A percentile compares a stretch with the other conserved stretches of the same genome.
phyloP scores from a whole-genome alignment of 2,888 invertebrate genomes.

The Ganaspis brasiliensis region DNA sequence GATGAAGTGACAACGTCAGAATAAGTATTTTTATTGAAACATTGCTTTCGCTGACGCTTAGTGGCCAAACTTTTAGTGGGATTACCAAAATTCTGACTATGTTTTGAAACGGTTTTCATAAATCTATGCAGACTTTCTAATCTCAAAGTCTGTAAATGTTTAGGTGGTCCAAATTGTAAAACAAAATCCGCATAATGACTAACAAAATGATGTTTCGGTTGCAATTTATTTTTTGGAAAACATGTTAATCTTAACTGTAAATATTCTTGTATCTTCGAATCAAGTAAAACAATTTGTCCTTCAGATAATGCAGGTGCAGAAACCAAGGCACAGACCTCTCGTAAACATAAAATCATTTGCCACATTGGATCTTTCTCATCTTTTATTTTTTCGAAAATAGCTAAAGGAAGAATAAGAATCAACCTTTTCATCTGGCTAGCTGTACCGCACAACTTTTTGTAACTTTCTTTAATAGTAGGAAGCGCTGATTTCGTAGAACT shows the following conservation, averaged over 20 bases:
- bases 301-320: neutral
- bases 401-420: neutral
- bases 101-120: neutral
- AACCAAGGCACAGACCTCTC: neutral
- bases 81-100: neutral
- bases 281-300: neutral
- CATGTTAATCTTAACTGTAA: neutral
- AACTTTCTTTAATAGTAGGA: neutral
- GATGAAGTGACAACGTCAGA: neutral
- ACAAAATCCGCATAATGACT: neutral
- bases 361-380: neutral
- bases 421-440: neutral
- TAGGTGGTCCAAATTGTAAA: neutral
- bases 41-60: neutral
- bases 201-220: neutral
- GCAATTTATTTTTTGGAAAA: neutral
- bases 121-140: neutral
- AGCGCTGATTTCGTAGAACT: neutral
- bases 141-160: neutral
- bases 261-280: neutral
- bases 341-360: neutral
- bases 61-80: neutral
- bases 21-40: neutral
- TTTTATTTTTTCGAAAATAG: neutral
- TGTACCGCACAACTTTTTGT: slow-evolving; percentile 15